These are phyloP conservation scores for Odocoileus hemionus DNA, from an alignment of 2,113 vertebrate species.

Conservation along the genomic window DNA sequence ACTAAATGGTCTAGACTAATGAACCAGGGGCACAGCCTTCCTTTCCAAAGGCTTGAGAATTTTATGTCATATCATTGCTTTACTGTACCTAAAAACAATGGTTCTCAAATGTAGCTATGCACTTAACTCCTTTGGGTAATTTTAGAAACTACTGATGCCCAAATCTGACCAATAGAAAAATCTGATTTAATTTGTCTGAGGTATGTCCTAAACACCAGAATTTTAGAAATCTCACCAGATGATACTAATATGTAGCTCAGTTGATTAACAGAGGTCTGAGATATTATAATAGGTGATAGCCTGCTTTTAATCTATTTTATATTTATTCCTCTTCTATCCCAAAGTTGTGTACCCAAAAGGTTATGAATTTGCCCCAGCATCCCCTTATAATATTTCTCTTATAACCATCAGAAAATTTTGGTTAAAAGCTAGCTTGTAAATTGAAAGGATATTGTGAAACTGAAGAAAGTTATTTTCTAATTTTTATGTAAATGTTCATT, in stretches of 20 bases:
- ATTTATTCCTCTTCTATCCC: background rate
- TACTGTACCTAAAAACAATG: background rate
- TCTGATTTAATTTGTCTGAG: background rate
- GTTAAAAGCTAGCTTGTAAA: background rate
- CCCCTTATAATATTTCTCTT: background rate
- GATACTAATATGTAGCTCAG: background rate
- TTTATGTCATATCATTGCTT: background rate
- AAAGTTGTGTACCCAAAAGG: background rate
- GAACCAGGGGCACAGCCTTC: background rate
- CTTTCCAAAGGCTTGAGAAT: background rate
- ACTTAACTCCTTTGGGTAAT: background rate
- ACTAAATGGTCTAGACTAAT: background rate
- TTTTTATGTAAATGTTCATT: constrained; percentile 15
- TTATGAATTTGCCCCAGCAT: background rate
- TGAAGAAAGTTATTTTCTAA: background rate
- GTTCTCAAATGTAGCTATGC: background rate
- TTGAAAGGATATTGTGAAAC: background rate
- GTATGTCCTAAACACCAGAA: background rate
- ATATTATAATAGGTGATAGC: background rate
- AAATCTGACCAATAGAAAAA: background rate
- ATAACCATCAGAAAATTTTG: background rate
- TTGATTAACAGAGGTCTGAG: background rate
- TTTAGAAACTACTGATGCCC: background rate
- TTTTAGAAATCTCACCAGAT: background rate
- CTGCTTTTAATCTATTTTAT: background rate